phyloP scores from a whole-genome alignment of 1,140 invertebrate species.

The Ceratosolen fusciceps region DNA sequence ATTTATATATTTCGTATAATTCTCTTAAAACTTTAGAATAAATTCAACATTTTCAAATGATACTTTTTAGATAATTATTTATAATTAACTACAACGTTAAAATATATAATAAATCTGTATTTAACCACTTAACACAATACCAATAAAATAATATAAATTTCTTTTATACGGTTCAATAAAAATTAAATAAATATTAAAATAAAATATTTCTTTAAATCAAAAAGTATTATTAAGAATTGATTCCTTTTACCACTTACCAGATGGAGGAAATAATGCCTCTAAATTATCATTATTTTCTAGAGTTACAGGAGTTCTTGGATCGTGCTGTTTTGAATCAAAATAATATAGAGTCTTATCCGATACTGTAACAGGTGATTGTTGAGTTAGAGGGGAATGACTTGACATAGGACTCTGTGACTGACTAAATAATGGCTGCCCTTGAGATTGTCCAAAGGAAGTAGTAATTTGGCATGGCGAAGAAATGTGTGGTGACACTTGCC shows the following conservation, averaged over 20 bases:
- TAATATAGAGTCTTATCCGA: slow-evolving; percentile 64
- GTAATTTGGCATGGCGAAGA: slow-evolving; percentile 62
- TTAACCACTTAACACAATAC: too few species aligned
- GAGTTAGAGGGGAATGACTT: slow-evolving; percentile 63
- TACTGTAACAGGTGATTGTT: slow-evolving; percentile 66
- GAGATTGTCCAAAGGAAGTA: slow-evolving; percentile 57
- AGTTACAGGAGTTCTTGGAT: slow-evolving; percentile 44
- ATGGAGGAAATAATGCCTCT: slow-evolving; percentile 70
- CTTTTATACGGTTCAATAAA: too few species aligned
- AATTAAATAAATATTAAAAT: too few species aligned
- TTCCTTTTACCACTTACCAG: too few species aligned
- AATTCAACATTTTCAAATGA: too few species aligned
- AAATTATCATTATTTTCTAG: slow-evolving; percentile 62
- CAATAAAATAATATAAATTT: too few species aligned
- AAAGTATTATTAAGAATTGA: too few species aligned
- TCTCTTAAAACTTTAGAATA: too few species aligned
- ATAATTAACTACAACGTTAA: background rate
- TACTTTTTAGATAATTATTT: too few species aligned
- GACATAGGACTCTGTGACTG: slow-evolving; percentile 67
- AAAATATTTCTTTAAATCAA: too few species aligned
- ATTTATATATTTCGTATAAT: too few species aligned
- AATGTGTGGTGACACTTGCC: slow-evolving; percentile 62
- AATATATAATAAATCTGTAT: too few species aligned
- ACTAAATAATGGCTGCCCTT: slow-evolving; percentile 56
- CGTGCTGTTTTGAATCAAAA: slow-evolving; percentile 62